Conservation (phyloP, 2,113 vertebrate genomes). For the Charadrius vociferus region DNA sequence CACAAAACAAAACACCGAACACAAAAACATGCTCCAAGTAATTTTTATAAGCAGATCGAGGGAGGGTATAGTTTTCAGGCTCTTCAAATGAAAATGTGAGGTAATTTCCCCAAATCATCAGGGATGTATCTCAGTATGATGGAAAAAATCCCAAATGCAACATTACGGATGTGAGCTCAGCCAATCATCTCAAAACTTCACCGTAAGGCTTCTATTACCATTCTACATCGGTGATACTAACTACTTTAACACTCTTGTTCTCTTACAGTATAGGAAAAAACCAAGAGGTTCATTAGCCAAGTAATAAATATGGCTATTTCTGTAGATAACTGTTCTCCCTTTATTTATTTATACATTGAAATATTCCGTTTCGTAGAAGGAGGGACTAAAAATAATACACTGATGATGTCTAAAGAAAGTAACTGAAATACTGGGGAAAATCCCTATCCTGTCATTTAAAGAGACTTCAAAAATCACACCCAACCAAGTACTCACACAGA, state of each 20-base stretch:
- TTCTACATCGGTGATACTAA: background rate
- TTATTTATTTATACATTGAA: background rate
- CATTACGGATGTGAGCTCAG: background rate
- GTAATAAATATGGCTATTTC: background rate
- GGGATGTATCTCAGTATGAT: background rate
- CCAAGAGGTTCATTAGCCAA: background rate
- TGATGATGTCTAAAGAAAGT: background rate
- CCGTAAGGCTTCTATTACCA: background rate
- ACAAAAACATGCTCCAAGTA: background rate
- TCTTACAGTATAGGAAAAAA: background rate
- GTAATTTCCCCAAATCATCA: background rate
- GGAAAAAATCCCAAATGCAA: background rate
- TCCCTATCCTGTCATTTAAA: background rate
- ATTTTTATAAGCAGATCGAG: background rate
- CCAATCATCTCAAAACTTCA: background rate
- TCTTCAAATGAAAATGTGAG: background rate
- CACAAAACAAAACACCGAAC: background rate
- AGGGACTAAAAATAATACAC: background rate
- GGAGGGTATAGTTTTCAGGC: background rate
- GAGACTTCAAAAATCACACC: background rate
- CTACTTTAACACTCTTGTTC: background rate
- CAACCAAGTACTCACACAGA: background rate
- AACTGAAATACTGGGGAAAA: background rate
- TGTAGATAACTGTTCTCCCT: background rate
- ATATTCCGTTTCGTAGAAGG: background rate